Base-by-base conservation (phyloP, 2,113 vertebrate species). In the Butastur rufipennis region DNA sequence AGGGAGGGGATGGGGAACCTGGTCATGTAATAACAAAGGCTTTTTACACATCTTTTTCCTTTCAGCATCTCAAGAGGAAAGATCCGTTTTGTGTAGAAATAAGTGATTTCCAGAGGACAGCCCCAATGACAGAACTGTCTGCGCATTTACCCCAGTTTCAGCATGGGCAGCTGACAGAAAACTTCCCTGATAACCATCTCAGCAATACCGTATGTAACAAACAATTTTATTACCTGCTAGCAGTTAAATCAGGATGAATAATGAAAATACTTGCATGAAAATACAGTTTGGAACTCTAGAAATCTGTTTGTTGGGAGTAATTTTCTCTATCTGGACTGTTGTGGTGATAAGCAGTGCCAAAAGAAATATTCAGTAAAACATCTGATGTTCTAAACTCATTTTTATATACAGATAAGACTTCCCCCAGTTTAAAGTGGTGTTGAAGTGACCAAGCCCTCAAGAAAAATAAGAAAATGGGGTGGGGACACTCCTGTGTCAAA, bases 91-190 rank as follows among this genome's bases (percentile, higher is more conserved):
- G 88, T 91, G 74, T 93, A 82, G 77, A 84, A 95, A 78, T 59
- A 97, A 97, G 84, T 26, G 23, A 61, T 95, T 97, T 95, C 81
- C 90, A 40, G 94, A 94, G 94, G 66, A 90, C 93, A 96, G 97
- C 96, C 95, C 96, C 95, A 97, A 99, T 99, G 98, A 98, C 98
- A 97, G 98, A 99, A 96, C 86, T 98, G 62, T 98, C 98, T 65
- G 98, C 98, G 0, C 98, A 98, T 80, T 96, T 98, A 91, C 98
- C 98, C 87, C 98, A 98, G 94, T 98, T 98, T 96, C 98, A 98
- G 96, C 98, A 98, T 97, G 98, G 98, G 43, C 98, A 99, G 96
- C 97, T 98, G 97, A 98, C 97, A 34, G 98, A 99, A 86, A 98
- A 97, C 86, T 97, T 97, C 66, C 81, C 96, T 70, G 98, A 99